These are phyloP conservation scores for Natrix natrix DNA, from an alignment of 2,797 vertebrate species.

Conservation along the genomic window DNA sequence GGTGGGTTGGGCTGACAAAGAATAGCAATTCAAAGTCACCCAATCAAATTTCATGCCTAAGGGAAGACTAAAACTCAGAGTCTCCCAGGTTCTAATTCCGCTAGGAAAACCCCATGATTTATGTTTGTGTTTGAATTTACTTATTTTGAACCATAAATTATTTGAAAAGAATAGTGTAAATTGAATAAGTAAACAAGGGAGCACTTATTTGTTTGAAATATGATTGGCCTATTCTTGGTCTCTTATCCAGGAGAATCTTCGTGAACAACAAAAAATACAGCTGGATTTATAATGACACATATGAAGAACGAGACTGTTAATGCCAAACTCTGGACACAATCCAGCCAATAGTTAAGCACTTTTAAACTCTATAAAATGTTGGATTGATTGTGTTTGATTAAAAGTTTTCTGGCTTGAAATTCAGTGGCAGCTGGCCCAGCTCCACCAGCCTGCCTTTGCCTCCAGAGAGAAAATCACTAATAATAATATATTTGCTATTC, in stretches of 20 bases:
- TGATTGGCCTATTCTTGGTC: too few species aligned
- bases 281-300: neutral
- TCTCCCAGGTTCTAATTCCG: neutral
- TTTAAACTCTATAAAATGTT: neutral
- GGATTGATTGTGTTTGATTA: neutral
- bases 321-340: neutral
- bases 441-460: neutral
- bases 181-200: neutral
- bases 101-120: neutral
- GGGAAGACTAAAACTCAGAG: neutral
- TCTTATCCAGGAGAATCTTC: neutral
- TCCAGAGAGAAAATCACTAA: slow-evolving; percentile 6
- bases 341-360: neutral
- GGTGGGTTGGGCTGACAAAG: neutral
- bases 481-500: neutral
- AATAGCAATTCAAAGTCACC: neutral
- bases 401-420: neutral
- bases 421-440: neutral
- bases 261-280: neutral
- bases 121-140: neutral
- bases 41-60: neutral
- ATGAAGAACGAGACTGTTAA: neutral
- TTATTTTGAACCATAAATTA: neutral
- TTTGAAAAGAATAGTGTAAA: neutral
- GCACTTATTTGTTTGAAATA: neutral